phyloP scores from a whole-genome alignment of 2,797 vertebrate genomes.

The Liparis tanakae region DNA sequence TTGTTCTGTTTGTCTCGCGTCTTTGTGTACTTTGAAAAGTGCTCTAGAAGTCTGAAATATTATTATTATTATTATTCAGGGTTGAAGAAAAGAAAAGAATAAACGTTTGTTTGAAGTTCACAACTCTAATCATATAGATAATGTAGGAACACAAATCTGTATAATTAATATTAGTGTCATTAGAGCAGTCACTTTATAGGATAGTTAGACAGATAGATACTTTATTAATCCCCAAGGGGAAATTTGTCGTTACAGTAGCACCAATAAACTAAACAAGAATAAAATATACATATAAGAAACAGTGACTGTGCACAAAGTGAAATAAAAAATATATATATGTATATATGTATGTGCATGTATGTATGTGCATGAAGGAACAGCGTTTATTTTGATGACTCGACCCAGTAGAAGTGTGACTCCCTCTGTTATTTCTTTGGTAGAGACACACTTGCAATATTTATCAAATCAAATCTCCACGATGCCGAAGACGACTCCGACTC shows the following conservation, averaged over 20 bases:
- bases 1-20: too few species aligned
- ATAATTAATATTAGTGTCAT: slow-evolving; percentile 51
- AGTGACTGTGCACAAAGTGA: too few species aligned
- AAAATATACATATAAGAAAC: too few species aligned
- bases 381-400: slow-evolving; percentile 51
- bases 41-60: too few species aligned
- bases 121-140: not conserved
- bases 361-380: slow-evolving; percentile 25
- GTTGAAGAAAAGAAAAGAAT: not conserved
- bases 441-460: slow-evolving; percentile 49
- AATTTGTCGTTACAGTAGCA: too few species aligned
- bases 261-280: too few species aligned
- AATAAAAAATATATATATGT: too few species aligned
- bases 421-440: slow-evolving; percentile 38
- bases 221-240: too few species aligned
- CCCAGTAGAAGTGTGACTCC: slow-evolving; percentile 23
- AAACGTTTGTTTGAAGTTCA: slow-evolving; percentile 7
- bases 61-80: not conserved
- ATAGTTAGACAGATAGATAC: too few species aligned
- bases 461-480: slow-evolving; percentile 51
- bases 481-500: slow-evolving; percentile 55
- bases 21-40: too few species aligned
- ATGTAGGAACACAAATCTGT: slow-evolving; percentile 26
- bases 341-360: too few species aligned
- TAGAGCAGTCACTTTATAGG: slow-evolving; percentile 39